Base-by-base conservation (phyloP, 2,888 invertebrate species). In the Habroteleia sp. region DNA sequence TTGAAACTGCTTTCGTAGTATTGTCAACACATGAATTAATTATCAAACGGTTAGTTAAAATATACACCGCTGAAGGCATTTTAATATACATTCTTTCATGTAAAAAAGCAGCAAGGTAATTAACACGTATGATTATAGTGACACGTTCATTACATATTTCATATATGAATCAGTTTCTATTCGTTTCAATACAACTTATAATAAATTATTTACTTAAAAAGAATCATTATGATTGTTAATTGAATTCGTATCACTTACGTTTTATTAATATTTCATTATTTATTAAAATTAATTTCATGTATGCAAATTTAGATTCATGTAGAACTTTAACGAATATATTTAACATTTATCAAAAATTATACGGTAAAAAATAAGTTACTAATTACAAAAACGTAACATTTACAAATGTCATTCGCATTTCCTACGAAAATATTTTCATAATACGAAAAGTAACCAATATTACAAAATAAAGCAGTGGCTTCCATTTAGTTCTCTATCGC, bases 381-480 rank as follows among this genome's bases (percentile, higher is more conserved):
- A 65, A 65, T 46, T 14, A 54, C 7, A 13, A 65, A 37, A 44
- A 65, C 42, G 50, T 63, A 63, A 66, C 65, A 66, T 20, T 66
- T 54, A 66, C 54, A 66, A n/a, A n/a, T n/a, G 10, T 42, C 54
- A 44, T 63, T 33, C 42, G 11, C 8, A 42, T 63, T 42, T 52
- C 25, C 42, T 52, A 62, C 35, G 16, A 44, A 44, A 33, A 44
- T 3, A 5, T 23, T 29, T 62, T 39, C 39, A 54, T 42, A 33
- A 17, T 46, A 46, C 37, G 37, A n/a, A 10, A 46, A 25, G 44
- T 13, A 39, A 46, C 39, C 14, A 65, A 44, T 37, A 54, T 65
- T 65, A 65, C 52, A 65, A 35, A 65, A 66, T 66, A 66, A 54
- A 54, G 54, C 46, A 52, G 65, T 65, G 65, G 65, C 23, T 54